Percentiles rank a stretch among this genome's conserved stretches.
These are phyloP conservation scores for Brachionus koreanus DNA, from an alignment of 1,140 invertebrate genomes.

Conservation along the genomic window DNA sequence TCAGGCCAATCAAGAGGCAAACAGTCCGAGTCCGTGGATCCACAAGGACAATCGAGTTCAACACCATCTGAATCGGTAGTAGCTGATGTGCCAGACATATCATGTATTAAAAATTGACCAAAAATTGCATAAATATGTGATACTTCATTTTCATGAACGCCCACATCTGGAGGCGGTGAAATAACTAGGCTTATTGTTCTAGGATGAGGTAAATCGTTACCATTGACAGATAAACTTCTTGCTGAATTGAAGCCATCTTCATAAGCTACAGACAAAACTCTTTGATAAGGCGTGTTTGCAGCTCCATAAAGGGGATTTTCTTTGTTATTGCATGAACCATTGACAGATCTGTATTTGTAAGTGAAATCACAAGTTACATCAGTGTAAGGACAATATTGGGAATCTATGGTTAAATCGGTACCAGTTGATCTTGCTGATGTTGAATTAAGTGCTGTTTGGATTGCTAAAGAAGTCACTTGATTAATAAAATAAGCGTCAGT, in stretches of 20 bases:
- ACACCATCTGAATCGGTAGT: neutral
- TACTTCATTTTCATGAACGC: neutral
- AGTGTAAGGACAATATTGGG: constrained; percentile 17
- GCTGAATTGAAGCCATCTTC: constrained; percentile 49
- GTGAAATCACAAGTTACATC: neutral
- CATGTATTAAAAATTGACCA: constrained; percentile 38
- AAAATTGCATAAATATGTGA: constrained; percentile 12
- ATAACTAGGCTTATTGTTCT: neutral
- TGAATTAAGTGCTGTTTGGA: neutral
- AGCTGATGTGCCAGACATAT: constrained; percentile 46
- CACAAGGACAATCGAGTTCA: constrained; percentile 26
- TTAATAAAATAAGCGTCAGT: neutral
- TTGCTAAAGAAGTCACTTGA: neutral
- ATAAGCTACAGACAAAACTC: constrained; percentile 75
- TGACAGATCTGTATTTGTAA: constrained; percentile 65
- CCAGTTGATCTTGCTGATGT: neutral
- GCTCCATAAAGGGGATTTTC: constrained; percentile 69
- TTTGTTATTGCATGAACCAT: constrained; percentile 84
- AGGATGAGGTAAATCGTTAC: neutral
- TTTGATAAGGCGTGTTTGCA: constrained; percentile 70
- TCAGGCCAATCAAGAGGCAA: neutral
- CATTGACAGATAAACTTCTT: neutral
- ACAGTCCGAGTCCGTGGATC: neutral
- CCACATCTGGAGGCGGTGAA: neutral
- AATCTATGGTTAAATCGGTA: neutral